Conservation (phyloP, 2,888 invertebrate genomes). For the Nephrotoma appendiculata region DNA sequence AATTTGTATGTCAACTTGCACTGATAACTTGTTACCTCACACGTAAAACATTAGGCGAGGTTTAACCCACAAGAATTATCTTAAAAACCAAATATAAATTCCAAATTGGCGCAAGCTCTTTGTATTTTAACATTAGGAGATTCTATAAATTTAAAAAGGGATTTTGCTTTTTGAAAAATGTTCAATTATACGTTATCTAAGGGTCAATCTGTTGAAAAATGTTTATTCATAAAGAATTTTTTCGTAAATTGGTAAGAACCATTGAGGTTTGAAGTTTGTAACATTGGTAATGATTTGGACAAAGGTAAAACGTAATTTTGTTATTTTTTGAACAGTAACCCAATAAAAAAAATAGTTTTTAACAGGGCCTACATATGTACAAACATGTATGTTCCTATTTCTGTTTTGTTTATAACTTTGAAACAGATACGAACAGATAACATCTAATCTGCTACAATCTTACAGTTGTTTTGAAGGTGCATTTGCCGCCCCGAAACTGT, state of each 20-base stretch:
- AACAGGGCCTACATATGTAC: not conserved
- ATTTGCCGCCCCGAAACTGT: not conserved
- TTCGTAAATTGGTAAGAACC: not conserved
- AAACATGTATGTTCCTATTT: not conserved
- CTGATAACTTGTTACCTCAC: not conserved
- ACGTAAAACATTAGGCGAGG: not conserved
- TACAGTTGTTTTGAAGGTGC: not conserved
- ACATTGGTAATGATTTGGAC: not conserved
- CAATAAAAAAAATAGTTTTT: not conserved
- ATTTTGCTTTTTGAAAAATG: not conserved
- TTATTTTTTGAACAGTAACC: not conserved
- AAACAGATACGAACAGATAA: not conserved
- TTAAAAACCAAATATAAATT: not conserved
- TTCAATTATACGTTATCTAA: not conserved
- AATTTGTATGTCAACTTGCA: not conserved
- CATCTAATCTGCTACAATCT: not conserved
- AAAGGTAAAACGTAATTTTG: not conserved
- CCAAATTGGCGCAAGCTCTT: not conserved
- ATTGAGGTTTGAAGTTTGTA: not conserved
- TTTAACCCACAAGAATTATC: not conserved
- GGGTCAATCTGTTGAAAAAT: not conserved
- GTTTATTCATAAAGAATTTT: not conserved
- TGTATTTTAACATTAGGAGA: not conserved
- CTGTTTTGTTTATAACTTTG: not conserved
- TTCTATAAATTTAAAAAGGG: not conserved